Evolutionary conservation across 2,797 vertebrate species (phyloP).

Genomic region (Corythornis leucogaster): DNA sequence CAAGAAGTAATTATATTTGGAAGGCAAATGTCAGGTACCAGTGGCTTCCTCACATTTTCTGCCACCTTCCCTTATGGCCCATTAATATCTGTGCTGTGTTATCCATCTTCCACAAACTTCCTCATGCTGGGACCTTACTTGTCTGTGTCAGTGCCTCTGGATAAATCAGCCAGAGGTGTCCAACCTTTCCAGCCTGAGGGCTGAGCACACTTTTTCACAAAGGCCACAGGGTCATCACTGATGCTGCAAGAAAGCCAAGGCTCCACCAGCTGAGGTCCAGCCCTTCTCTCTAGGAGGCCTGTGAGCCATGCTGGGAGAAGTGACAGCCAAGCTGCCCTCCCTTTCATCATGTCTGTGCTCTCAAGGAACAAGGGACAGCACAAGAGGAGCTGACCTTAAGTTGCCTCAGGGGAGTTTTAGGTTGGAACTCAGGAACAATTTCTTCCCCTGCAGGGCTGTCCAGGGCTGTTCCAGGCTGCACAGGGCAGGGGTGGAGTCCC

Average conservation of each 20-base stretch:
- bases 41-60: neutral
- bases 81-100: neutral
- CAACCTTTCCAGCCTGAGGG: neutral
- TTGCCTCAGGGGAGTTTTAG: neutral
- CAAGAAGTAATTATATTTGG: neutral
- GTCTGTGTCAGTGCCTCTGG: neutral
- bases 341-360: neutral
- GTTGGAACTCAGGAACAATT: neutral
- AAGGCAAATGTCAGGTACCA: neutral
- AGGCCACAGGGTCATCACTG: neutral
- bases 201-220: neutral
- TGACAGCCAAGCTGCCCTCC: neutral
- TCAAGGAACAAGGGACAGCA: neutral
- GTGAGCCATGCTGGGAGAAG: neutral
- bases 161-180: constrained; percentile 34
- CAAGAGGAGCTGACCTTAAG: neutral
- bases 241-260: neutral
- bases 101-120: constrained; percentile 35
- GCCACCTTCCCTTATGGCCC: neutral
- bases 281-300: neutral
- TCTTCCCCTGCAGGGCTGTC: neutral
- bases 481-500: neutral
- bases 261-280: constrained; percentile 46
- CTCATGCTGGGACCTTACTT: neutral
- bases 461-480: neutral